Evolutionary conservation across 2,888 invertebrate species (phyloP).

Genomic region (Plebejus melissa): DNA sequence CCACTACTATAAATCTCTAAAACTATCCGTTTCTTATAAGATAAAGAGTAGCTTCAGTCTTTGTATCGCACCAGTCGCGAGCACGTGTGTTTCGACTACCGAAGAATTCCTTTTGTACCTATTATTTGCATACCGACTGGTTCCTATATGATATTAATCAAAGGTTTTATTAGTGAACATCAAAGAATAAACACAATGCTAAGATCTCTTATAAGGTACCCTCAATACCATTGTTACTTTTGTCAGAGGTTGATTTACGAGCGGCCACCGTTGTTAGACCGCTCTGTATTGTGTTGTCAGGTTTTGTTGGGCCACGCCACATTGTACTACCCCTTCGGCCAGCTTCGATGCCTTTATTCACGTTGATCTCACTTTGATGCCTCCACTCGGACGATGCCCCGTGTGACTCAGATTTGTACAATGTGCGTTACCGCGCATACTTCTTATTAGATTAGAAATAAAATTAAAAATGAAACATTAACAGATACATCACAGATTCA

Average conservation of each 20-base stretch:
- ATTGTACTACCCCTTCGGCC: conserved; percentile 75
- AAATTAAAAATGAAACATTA: conserved; percentile 26
- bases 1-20: conserved; percentile 21
- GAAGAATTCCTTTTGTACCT: conserved; percentile 62
- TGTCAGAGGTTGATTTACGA: conserved; percentile 78
- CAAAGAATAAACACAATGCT: conserved; percentile 77
- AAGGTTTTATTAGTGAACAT: conserved; percentile 80
- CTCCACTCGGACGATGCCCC: conserved; percentile 64
- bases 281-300: conserved; percentile 76
- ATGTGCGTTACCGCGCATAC: conserved; percentile 26
- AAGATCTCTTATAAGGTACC: conserved; percentile 79
- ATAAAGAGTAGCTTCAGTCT: conserved; percentile 69
- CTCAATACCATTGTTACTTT: conserved; percentile 79
- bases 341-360: conserved; percentile 70
- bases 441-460: conserved; percentile 10
- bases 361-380: conserved; percentile 73
- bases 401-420: conserved; percentile 47
- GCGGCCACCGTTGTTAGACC: conserved; percentile 77
- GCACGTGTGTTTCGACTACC: conserved; percentile 73
- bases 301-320: conserved; percentile 76
- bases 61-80: conserved; percentile 53
- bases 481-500: not conserved
- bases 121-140: conserved; percentile 78
- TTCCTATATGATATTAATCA: conserved; percentile 79
- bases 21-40: conserved; percentile 46